These are phyloP conservation scores for Nyctibius bracteatus DNA, from an alignment of 2,113 vertebrate genomes.

Conservation along the genomic window DNA sequence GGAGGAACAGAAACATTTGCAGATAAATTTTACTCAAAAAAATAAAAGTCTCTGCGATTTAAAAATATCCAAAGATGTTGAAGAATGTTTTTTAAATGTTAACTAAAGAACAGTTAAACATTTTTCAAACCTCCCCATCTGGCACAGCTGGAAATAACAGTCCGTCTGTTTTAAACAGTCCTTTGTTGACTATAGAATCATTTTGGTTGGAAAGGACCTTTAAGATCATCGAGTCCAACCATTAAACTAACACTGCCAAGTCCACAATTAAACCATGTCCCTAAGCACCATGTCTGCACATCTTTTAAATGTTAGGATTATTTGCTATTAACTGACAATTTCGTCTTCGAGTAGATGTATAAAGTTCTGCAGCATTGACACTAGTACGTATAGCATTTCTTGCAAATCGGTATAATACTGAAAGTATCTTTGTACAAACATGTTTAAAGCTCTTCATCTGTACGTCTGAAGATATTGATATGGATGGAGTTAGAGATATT, in stretches of 20 bases:
- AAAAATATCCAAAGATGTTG: not conserved
- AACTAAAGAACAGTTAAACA: not conserved
- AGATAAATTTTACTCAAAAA: not conserved
- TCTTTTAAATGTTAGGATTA: not conserved
- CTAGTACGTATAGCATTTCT: not conserved
- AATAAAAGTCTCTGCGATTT: not conserved
- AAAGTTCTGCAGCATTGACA: not conserved
- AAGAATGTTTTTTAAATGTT: conserved; percentile 3
- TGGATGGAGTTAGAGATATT: not conserved
- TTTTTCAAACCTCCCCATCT: not conserved
- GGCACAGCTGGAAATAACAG: conserved; percentile 30
- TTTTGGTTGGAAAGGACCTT: too few relatives aligned
- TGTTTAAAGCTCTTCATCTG: not conserved
- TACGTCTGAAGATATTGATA: not conserved
- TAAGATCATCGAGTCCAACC: too few relatives aligned
- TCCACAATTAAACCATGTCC: too few relatives aligned
- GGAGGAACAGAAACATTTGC: not conserved
- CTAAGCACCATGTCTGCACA: too few relatives aligned
- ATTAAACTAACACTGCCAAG: too few relatives aligned
- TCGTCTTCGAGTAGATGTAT: not conserved
- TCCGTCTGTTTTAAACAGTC: not conserved
- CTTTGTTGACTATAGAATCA: not conserved
- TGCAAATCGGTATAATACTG: not conserved
- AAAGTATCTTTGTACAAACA: not conserved
- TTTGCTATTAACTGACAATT: not conserved